Evolutionary conservation across 2,797 vertebrate genomes (phyloP), one percentile per base, ranked within the genome.

Genomic region (Rallus crepitans): DNA sequence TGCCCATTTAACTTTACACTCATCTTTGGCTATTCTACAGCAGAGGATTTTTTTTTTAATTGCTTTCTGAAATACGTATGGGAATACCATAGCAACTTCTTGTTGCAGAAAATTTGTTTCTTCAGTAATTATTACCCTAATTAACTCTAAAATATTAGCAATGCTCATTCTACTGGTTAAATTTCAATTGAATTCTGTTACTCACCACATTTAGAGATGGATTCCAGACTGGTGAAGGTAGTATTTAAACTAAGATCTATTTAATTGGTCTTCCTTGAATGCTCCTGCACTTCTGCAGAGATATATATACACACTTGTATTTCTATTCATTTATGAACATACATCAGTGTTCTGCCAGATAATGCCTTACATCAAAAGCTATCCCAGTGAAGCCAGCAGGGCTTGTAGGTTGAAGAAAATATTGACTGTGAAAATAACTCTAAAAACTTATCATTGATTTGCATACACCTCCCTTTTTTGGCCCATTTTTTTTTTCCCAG

Each of bases 11-110:
- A 42, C 48, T 88, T 78, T n/a, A 66, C 23, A 35, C 33, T 92
- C 27, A 35, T 56, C 68, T 83, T 31, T 48, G 45, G 61, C 40
- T 64, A 15, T 71, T 91, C 33, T 81, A 9, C 33, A 68, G n/a
- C 45, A 59, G 48, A 21, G 48, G 53, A 71, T 84, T 80, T 76
- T 80, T 35, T 35, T 75, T 45, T 18, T 19, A 73, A 88, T 94
- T 82, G 48, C 53, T 61, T 40, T 65, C 45, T 93, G 37, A 71
- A 45, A 83, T 69, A 71, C 64, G 61, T 55, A 86, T 40, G 53
- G 61, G 76, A 93, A 81, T 52, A 61, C 79, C 94, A 94, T 90
- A 86, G 95, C 93, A 96, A 97, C 91, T 95, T 79, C 76, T 82
- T 9, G 1, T 3, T 20, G 89, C 63, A 78, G 63, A 35, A 94